Conservation (phyloP, 2,113 vertebrate species). For the Ciconia stormi region DNA sequence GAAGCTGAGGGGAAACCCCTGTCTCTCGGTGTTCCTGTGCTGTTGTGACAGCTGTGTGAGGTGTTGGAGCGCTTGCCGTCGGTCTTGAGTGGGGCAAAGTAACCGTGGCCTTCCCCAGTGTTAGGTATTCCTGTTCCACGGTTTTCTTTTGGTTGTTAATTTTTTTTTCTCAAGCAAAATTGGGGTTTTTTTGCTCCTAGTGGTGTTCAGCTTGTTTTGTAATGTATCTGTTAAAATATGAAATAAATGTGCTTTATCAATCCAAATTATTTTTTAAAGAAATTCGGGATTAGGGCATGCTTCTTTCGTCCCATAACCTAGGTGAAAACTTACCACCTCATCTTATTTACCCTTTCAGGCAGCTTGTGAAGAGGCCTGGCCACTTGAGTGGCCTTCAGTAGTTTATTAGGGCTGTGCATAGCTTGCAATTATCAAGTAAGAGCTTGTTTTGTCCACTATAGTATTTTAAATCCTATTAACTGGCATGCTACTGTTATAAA, state of each 20-base stretch:
- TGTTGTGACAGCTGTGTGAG: fast-evolving
- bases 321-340: background rate
- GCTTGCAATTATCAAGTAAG: background rate
- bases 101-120: fast-evolving
- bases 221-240: background rate
- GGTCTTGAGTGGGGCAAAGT: background rate
- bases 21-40: fast-evolving
- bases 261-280: background rate
- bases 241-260: background rate
- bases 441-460: background rate
- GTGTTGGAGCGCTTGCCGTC: background rate
- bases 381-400: background rate
- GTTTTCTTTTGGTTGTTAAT: fast-evolving
- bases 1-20: fast-evolving
- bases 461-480: background rate
- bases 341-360: background rate
- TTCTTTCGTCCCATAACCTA: fast-evolving
- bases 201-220: background rate
- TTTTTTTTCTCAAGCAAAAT: fast-evolving
- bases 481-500: background rate
- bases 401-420: background rate
- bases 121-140: fast-evolving
- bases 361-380: background rate
- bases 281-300: fast-evolving
- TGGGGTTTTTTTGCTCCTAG: fast-evolving